phyloP scores from a whole-genome alignment of 2,888 invertebrate species.

The Schizaphis graminum region DNA sequence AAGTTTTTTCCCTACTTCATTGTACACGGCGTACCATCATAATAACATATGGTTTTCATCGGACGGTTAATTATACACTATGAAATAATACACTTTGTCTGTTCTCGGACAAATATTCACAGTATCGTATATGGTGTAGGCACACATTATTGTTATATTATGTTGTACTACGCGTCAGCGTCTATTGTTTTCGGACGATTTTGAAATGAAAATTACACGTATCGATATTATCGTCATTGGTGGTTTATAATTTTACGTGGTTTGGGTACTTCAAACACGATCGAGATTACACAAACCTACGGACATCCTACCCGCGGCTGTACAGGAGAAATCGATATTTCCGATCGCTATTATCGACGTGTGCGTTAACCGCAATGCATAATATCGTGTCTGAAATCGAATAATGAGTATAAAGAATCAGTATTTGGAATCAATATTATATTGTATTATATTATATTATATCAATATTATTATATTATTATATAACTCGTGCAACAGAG shows the following conservation, averaged over 20 bases:
- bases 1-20: not conserved
- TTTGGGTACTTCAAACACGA: not conserved
- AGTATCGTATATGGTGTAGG: not conserved
- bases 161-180: not conserved
- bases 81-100: not conserved
- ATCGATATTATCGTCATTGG: not conserved
- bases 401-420: not conserved
- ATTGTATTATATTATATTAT: too few species aligned
- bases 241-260: not conserved
- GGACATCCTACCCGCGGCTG: not conserved
- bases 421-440: not conserved
- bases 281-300: constrained; percentile 24
- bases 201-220: not conserved
- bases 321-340: not conserved
- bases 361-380: not conserved
- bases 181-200: not conserved
- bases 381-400: not conserved
- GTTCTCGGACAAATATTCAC: not conserved
- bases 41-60: not conserved
- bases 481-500: not conserved
- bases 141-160: not conserved
- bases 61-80: not conserved
- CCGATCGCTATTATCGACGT: not conserved
- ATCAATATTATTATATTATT: not conserved
- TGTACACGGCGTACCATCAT: not conserved